Evolutionary conservation across 1,140 invertebrate genomes (phyloP), one percentile per base, ranked within the genome.

Genomic region (Stenopsyche tienmushanensis): DNA sequence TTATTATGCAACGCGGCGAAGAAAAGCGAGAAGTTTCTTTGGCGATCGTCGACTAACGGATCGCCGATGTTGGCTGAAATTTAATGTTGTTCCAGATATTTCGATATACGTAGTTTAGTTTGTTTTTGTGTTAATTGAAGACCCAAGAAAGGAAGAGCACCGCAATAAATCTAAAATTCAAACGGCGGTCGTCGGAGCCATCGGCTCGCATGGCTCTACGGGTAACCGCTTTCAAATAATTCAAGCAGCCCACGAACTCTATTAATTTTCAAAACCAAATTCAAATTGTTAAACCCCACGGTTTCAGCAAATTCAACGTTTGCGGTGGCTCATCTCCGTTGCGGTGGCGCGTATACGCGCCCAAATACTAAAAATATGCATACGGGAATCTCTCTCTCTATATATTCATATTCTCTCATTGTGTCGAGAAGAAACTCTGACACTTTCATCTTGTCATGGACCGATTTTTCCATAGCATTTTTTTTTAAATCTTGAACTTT

Each of bases 181-280:
- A 42, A 25, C 59, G 47, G 18, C 29, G 29, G n/a, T 24, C 23
- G 20, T 13, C 5, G n/a, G n/a, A n/a, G n/a, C n/a, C n/a, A n/a
- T n/a, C n/a, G n/a, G n/a, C n/a, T n/a, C n/a, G n/a, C n/a, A n/a
- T n/a, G n/a, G 29, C 47, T 47, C 45, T 17, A 50, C 20, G 34
- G 23, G 55, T 49, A 65, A 62, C 64, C 59, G 39, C 60, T 39
- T 29, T 42, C 25, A 52, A 69, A 66, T 69, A 64, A 66, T 66
- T 66, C 67, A 53, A 34, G 47, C 57, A n/a, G 21, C 15, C 53
- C 44, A 64, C 60, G 63, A 52, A 69, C 41, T 64, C 67, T 66
- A 66, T 69, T 66, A 62, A 69, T 63, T 69, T 69, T 52, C 52
- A 52, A 66, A 65, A 64, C 59, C 67, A 58, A 65, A 63, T 69